These are phyloP conservation scores for Pachyramphus minor DNA, from an alignment of 2,113 vertebrate species.

Conservation along the genomic window DNA sequence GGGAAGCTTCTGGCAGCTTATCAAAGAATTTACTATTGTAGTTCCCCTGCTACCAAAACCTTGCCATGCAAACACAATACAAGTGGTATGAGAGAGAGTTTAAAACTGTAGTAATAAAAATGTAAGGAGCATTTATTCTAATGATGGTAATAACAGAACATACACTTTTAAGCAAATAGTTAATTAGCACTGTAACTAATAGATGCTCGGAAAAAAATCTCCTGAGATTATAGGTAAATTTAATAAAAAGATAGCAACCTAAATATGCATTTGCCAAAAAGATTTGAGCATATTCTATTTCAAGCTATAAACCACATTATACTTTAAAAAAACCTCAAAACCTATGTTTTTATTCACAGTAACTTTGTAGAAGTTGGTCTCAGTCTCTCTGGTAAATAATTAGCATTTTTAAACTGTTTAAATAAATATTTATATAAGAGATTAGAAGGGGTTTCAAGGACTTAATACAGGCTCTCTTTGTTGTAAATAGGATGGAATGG, in stretches of 20 bases:
- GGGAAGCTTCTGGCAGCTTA: background rate
- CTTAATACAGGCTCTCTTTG: background rate
- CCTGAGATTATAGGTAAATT: background rate
- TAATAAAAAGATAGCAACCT: background rate
- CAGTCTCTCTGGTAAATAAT: slow-evolving; percentile 37
- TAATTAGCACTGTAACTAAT: background rate
- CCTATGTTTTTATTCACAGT: background rate
- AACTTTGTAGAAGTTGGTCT: slow-evolving; percentile 3
- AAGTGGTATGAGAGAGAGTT: background rate
- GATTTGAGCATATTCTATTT: background rate
- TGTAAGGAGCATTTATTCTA: background rate
- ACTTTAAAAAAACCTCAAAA: background rate
- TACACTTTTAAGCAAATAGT: background rate
- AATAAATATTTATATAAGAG: slow-evolving; percentile 36
- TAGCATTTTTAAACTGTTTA: slow-evolving; percentile 18
- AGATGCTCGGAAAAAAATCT: background rate
- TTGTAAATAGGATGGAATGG: slow-evolving; percentile 13
- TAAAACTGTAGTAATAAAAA: background rate
- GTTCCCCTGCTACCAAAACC: background rate
- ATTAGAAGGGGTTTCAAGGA: slow-evolving; percentile 48
- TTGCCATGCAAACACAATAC: background rate
- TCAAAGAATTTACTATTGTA: background rate
- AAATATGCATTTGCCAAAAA: background rate
- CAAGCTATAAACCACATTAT: background rate
- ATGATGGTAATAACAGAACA: background rate